phyloP scores from a whole-genome alignment of 2,113 vertebrate species.

The Passer domesticus region DNA sequence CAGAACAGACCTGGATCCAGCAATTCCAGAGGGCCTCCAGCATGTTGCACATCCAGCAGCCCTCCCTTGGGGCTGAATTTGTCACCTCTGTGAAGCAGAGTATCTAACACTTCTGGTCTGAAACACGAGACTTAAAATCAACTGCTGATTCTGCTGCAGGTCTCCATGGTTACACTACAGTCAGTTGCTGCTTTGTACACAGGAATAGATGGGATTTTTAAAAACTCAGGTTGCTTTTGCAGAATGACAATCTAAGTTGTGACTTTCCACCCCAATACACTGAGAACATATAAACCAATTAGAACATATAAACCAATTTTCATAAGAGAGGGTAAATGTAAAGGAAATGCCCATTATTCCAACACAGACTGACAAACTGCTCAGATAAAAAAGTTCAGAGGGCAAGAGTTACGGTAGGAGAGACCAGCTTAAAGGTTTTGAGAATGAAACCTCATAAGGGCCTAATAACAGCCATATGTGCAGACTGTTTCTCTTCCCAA shows the following conservation, averaged over 20 bases:
- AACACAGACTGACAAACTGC: neutral
- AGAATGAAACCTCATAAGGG: neutral
- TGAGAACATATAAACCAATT: slow-evolving; percentile 29
- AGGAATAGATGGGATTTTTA: slow-evolving; percentile 42
- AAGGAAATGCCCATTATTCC: neutral
- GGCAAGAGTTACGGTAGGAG: neutral
- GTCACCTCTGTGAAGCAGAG: neutral
- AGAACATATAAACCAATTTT: slow-evolving; percentile 36
- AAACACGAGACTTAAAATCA: slow-evolving; percentile 14
- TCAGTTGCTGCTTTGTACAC: slow-evolving; percentile 32
- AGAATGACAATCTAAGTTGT: slow-evolving; percentile 17
- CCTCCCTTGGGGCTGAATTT: neutral
- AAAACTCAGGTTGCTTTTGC: slow-evolving; percentile 22
- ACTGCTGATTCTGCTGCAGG: neutral
- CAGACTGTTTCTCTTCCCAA: neutral
- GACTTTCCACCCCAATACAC: neutral
- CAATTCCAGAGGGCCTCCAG: neutral
- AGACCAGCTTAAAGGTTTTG: slow-evolving; percentile 20
- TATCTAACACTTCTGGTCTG: neutral
- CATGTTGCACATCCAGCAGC: neutral
- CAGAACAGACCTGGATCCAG: neutral
- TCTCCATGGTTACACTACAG: slow-evolving; percentile 74
- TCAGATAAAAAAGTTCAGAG: slow-evolving; percentile 36
- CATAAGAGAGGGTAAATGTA: neutral
- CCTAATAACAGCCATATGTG: neutral